A percentile compares a stretch with the other conserved stretches of the same genome.
Conservation (phyloP, 2,113 vertebrate species). For the Varanus salvator region DNA sequence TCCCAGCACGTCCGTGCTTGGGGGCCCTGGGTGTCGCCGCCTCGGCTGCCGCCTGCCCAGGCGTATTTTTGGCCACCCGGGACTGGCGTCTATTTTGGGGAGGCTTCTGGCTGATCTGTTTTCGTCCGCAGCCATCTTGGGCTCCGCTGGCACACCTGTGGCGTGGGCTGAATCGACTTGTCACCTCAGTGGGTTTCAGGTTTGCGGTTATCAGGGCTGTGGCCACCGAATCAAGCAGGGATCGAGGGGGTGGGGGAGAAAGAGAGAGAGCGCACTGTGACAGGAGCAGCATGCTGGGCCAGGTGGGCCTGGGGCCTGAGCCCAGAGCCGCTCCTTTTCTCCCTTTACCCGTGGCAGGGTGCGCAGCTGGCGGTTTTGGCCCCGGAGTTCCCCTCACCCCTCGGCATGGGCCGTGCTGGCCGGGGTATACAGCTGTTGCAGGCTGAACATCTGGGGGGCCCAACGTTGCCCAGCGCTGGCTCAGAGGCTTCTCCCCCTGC, state of each 20-base stretch:
- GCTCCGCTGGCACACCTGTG: background rate
- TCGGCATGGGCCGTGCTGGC: no score
- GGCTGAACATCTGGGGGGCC: no score
- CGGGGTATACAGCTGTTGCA: no score
- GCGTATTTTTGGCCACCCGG: conserved; percentile 1
- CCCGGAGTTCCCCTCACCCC: no score
- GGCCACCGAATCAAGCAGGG: no score
- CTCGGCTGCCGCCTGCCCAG: background rate
- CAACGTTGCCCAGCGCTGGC: background rate
- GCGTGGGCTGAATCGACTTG: background rate
- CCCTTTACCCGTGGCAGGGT: background rate
- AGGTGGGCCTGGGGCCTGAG: no score
- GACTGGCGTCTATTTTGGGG: conserved; percentile 10
- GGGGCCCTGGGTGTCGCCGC: background rate
- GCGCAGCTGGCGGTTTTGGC: background rate
- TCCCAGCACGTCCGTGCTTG: background rate
- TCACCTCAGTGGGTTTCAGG: no score
- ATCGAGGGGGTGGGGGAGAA: no score
- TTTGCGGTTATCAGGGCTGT: background rate
- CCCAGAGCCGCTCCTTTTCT: background rate
- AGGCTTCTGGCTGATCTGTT: background rate
- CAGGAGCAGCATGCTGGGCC: no score
- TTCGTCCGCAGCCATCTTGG: background rate
- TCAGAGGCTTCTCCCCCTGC: background rate
- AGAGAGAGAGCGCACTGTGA: no score